phyloP scores from a whole-genome alignment of 2,113 vertebrate genomes.

The Scopus umbretta region DNA sequence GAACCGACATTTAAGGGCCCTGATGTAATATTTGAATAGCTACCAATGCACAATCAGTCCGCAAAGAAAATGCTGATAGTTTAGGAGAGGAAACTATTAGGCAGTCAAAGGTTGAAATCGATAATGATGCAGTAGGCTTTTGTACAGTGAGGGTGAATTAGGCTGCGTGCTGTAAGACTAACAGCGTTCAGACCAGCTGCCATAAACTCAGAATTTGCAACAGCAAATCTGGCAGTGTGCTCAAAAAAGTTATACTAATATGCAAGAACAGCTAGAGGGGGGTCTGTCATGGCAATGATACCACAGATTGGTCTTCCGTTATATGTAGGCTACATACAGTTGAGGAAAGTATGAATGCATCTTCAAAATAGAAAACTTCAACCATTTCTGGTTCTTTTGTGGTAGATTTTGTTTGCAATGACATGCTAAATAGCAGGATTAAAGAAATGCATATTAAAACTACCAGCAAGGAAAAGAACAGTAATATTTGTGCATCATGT shows the following conservation, averaged over 20 bases:
- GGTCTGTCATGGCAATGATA: constrained; percentile 6
- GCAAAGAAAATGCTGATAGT: constrained; percentile 8
- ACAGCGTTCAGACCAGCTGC: not conserved
- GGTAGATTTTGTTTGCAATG: constrained; percentile 44
- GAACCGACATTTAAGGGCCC: constrained; percentile 3
- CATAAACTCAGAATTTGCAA: constrained; percentile 28
- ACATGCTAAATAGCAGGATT: constrained; percentile 41
- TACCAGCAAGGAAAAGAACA: not conserved
- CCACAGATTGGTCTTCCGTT: not conserved
- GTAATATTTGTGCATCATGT: not conserved
- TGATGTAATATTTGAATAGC: constrained; percentile 6
- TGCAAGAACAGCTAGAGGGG: not conserved
- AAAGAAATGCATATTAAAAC: constrained; percentile 33
- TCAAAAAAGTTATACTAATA: constrained; percentile 35
- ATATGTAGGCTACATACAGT: constrained; percentile 10
- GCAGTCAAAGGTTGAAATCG: constrained; percentile 7
- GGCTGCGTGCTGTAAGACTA: not conserved
- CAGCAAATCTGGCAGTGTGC: not conserved
- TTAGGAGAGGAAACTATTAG: constrained; percentile 30
- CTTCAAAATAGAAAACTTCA: constrained; percentile 49
- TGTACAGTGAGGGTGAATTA: not conserved
- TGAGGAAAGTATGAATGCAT: constrained; percentile 30
- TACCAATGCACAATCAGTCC: not conserved
- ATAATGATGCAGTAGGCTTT: constrained; percentile 5
- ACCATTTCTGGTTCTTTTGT: constrained; percentile 3